Evolutionary conservation across 2,888 invertebrate genomes (phyloP).

Genomic region (Cacoxenus indagator): DNA sequence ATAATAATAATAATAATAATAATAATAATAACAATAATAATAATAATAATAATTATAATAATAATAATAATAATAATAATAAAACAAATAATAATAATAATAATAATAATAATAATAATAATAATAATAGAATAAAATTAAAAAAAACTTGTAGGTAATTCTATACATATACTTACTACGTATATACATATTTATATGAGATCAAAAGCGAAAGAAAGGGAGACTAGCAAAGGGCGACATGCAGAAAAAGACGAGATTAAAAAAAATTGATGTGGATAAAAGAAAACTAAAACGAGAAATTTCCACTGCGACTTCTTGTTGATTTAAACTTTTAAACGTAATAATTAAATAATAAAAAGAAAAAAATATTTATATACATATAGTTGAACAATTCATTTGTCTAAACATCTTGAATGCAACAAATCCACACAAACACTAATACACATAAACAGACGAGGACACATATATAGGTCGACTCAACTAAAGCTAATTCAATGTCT

Average conservation of each 20-base stretch:
- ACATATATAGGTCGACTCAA: conserved; percentile 17
- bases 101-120: too few species aligned
- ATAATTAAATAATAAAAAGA: conserved; percentile 9
- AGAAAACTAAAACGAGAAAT: conserved; percentile 24
- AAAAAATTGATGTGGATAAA: background rate
- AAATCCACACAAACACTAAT: background rate
- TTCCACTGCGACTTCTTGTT: conserved; percentile 49
- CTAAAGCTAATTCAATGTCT: conserved; percentile 57
- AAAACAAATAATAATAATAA: too few species aligned
- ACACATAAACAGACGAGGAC: background rate
- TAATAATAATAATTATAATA: too few species aligned
- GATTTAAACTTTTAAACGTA: conserved; percentile 32
- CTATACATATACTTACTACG: background rate
- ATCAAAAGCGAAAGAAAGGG: background rate
- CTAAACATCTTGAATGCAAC: conserved; percentile 45
- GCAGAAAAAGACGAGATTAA: background rate
- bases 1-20: too few species aligned
- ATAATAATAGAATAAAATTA: too few species aligned
- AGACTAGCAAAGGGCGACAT: too few species aligned
- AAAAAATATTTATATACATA: conserved; percentile 19
- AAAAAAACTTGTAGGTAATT: background rate
- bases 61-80: too few species aligned
- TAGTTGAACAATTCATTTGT: conserved; percentile 51
- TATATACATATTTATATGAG: conserved; percentile 3
- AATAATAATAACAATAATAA: too few species aligned